Base-by-base conservation (phyloP, 2,797 vertebrate species). In the Crocodylus rhombifer region DNA sequence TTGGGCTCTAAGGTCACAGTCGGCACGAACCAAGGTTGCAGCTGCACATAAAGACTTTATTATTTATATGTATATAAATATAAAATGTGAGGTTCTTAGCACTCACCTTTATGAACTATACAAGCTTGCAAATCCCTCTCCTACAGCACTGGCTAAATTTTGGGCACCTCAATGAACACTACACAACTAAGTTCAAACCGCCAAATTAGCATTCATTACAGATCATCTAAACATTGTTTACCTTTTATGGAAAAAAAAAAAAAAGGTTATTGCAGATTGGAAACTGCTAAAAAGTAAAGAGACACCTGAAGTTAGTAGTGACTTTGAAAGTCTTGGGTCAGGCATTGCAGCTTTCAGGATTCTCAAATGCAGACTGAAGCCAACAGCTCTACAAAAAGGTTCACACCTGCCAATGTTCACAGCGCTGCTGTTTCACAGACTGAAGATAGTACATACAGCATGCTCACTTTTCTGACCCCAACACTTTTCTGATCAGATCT, bases 1-100 rank as follows among this genome's bases (percentile, higher is more conserved):
- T 69, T 36, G 77, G 58, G 58, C 81, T 56, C 26, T 20, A 74
- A 91, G 86, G 91, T 86, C 87, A 93, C 65, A 94, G 80, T 6
- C 80, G 84, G 71, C 81, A 77, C 28, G 18, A 2, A 82, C 51
- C 67, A 42, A 1, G 36, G 73, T 17, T 33, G 17, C 64, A 87
- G 86, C 74, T 93, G 61, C 74, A 71, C 64, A 23, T 56, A 7
- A 61, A 64, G 79, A 51, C 42, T 51, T 51, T 51, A 51, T 51
- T 51, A 51, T 51, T 51, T 51, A 51, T 51, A 51, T 11, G 42
- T 51, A 51, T 51, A 51, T 51, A 51, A 51, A 51, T 51, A 51
- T 51, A 60, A 76, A 11, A 17, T 0, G 5, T 5, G 0, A 25
- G 25, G 1, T 69, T 28, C 76, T 76, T 63, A 55, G 23, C 61